Conservation (phyloP, 2,888 invertebrate genomes). For the Cephus nigrinus region DNA sequence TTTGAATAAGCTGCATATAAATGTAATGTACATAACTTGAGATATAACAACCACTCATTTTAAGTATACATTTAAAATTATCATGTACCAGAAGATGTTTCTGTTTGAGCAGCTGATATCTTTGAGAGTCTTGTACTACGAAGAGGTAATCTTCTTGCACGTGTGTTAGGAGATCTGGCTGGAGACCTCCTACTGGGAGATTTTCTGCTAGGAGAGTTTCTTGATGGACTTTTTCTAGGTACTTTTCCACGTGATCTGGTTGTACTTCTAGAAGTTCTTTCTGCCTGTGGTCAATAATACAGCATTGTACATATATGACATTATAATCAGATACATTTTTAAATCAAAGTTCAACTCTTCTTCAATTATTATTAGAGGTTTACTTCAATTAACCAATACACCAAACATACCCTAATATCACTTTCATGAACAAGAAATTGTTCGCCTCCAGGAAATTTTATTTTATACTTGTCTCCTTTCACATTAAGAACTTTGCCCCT, state of each 20-base stretch:
- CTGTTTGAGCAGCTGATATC: slow-evolving; percentile 40
- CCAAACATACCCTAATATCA: slow-evolving; percentile 47
- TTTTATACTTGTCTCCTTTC: slow-evolving; percentile 48
- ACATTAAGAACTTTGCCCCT: slow-evolving; percentile 44
- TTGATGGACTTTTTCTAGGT: slow-evolving; percentile 46
- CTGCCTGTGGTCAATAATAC: slow-evolving; percentile 31
- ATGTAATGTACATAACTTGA: slow-evolving; percentile 1
- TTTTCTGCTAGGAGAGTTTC: slow-evolving; percentile 43
- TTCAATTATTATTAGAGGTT: neutral
- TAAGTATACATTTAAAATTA: neutral
- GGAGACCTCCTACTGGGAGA: slow-evolving; percentile 44
- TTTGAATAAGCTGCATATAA: slow-evolving; percentile 25
- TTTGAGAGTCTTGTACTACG: slow-evolving; percentile 44
- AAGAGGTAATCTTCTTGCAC: slow-evolving; percentile 34
- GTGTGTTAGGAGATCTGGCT: slow-evolving; percentile 39
- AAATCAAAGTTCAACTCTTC: neutral
- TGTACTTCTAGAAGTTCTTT: slow-evolving; percentile 50
- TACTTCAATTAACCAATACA: neutral
- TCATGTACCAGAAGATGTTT: neutral
- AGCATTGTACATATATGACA: neutral
- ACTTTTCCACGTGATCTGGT: slow-evolving; percentile 36
- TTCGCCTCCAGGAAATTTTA: slow-evolving; percentile 51
- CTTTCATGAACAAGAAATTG: slow-evolving; percentile 44
- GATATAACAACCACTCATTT: neutral
- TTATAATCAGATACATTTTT: neutral